phyloP scores from a whole-genome alignment of 1,140 invertebrate genomes.

The Heliconius melpomene region DNA sequence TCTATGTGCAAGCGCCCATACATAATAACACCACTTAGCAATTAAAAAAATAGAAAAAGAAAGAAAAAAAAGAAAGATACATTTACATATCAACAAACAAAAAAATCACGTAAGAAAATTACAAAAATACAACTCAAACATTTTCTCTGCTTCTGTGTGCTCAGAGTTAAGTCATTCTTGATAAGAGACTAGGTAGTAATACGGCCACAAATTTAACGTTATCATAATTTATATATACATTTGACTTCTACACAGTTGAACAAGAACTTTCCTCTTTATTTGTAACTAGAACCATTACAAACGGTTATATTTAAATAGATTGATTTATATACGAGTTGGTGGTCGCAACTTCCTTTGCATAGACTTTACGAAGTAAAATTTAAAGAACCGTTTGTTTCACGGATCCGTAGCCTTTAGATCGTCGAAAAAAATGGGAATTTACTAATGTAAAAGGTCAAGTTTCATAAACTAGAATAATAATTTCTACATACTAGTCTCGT shows the following conservation, averaged over 20 bases:
- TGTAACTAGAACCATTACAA: not conserved
- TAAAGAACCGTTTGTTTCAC: too few relatives aligned
- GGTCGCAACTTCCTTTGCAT: too few relatives aligned
- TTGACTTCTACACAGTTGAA: not conserved
- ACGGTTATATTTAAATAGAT: too few relatives aligned
- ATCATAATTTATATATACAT: constrained; percentile 16
- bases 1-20: too few relatives aligned
- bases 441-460: not conserved
- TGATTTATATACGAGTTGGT: not conserved
- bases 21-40: too few relatives aligned
- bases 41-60: too few relatives aligned
- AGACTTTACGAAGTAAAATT: too few relatives aligned
- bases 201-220: constrained; percentile 13
- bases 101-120: not conserved
- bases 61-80: too few relatives aligned
- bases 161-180: constrained; percentile 2
- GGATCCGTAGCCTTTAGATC: too few relatives aligned
- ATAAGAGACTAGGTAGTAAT: not conserved
- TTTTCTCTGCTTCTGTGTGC: constrained; percentile 2
- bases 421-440: not conserved
- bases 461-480: not conserved
- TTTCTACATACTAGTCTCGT: too few relatives aligned
- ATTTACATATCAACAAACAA: not conserved
- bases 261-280: constrained; percentile 1
- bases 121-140: not conserved